Evolutionary conservation across 2,888 invertebrate genomes (phyloP).

Genomic region (Acanthoscelides obtectus): DNA sequence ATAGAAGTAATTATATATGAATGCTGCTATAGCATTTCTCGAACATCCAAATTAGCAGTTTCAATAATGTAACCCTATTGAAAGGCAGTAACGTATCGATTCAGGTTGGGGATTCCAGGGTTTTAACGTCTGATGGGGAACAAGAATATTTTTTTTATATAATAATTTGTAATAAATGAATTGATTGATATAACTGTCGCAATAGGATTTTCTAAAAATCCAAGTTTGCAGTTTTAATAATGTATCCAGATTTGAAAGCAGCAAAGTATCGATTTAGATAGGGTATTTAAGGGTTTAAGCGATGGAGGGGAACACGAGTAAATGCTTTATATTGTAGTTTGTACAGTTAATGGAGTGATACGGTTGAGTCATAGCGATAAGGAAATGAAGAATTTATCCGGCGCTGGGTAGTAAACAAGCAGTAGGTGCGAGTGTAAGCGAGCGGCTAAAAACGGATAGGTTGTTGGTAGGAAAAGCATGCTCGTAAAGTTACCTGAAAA

Average conservation of each 20-base stretch:
- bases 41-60: no score
- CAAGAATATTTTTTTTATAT: no score
- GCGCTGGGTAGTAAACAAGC: neutral
- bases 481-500: conserved; percentile 5
- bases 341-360: neutral
- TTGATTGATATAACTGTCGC: no score
- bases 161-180: no score
- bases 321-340: neutral
- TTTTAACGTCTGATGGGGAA: no score
- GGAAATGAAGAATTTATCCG: neutral
- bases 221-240: no score
- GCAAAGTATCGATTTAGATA: neutral
- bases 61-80: neutral
- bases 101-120: no score
- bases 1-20: no score
- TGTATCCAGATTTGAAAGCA: no score
- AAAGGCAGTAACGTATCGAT: neutral
- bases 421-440: neutral
- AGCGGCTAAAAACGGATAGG: neutral
- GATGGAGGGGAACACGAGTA: neutral
- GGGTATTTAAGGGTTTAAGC: neutral
- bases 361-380: neutral
- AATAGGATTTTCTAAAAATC: no score
- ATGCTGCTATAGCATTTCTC: no score
- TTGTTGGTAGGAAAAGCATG: neutral